Conservation (phyloP, 2,797 vertebrate genomes). For the Pantherophis alleghaniensis region DNA sequence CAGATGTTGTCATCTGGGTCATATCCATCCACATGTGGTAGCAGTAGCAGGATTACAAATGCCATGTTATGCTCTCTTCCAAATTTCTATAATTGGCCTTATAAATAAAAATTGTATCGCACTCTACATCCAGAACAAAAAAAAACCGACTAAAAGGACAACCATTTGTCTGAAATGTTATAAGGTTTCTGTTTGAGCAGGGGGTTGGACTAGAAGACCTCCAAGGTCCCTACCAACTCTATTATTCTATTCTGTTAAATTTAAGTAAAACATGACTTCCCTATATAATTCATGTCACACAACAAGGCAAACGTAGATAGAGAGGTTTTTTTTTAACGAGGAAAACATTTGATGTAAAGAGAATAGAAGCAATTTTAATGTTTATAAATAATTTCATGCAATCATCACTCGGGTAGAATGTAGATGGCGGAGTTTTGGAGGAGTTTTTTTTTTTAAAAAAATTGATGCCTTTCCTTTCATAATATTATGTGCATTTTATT, state of each 20-base stretch:
- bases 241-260: background rate
- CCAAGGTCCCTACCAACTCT: too few species aligned
- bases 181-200: too few species aligned
- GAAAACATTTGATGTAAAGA: too few species aligned
- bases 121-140: background rate
- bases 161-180: too few species aligned
- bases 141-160: background rate
- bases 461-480: too few species aligned
- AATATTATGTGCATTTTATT: too few species aligned
- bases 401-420: too few species aligned
- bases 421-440: too few species aligned
- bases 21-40: background rate
- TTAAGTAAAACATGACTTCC: background rate
- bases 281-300: background rate
- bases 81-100: background rate
- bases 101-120: background rate
- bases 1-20: background rate
- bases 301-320: background rate
- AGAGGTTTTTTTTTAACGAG: background rate
- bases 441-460: background rate
- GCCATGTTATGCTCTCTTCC: background rate
- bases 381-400: too few species aligned
- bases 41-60: background rate
- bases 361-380: too few species aligned
- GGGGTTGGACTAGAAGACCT: too few species aligned